Evolutionary conservation across 2,113 vertebrate genomes (phyloP).

Genomic region (Falco punctatus): DNA sequence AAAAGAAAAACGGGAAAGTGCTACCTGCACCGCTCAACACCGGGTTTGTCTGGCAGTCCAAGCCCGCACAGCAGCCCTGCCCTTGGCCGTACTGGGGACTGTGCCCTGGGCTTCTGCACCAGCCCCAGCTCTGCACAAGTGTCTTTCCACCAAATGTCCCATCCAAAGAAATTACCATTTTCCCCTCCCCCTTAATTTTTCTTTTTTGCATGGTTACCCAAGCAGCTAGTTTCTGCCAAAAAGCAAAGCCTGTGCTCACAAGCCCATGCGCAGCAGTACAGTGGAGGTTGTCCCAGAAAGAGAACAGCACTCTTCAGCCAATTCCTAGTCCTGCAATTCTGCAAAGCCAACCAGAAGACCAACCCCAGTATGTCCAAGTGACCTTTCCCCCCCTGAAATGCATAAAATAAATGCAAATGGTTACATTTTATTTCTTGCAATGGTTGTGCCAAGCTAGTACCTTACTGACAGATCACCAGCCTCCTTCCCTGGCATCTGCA

Average conservation of each 20-base stretch:
- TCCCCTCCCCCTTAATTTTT: background rate
- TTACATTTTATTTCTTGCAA: background rate
- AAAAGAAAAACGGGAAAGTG: background rate
- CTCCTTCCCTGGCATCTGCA: background rate
- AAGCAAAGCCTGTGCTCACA: background rate
- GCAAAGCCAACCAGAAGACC: background rate
- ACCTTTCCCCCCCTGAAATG: background rate
- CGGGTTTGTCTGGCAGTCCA: background rate
- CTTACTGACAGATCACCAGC: background rate
- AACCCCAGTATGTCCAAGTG: background rate
- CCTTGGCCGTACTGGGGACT: fast-evolving
- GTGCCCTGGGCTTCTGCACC: background rate
- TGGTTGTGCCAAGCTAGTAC: background rate
- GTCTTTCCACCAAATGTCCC: background rate
- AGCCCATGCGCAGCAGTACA: fast-evolving
- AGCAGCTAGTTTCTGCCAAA: background rate
- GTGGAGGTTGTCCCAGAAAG: background rate
- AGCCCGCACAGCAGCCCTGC: background rate
- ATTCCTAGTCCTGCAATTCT: background rate
- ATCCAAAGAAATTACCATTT: background rate
- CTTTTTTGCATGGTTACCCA: background rate
- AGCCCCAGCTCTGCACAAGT: background rate
- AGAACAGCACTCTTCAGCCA: background rate
- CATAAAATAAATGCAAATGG: background rate
- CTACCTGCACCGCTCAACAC: background rate